These are phyloP conservation scores for Ormyrus labotus DNA, from an alignment of 2,888 invertebrate genomes.

Conservation along the genomic window DNA sequence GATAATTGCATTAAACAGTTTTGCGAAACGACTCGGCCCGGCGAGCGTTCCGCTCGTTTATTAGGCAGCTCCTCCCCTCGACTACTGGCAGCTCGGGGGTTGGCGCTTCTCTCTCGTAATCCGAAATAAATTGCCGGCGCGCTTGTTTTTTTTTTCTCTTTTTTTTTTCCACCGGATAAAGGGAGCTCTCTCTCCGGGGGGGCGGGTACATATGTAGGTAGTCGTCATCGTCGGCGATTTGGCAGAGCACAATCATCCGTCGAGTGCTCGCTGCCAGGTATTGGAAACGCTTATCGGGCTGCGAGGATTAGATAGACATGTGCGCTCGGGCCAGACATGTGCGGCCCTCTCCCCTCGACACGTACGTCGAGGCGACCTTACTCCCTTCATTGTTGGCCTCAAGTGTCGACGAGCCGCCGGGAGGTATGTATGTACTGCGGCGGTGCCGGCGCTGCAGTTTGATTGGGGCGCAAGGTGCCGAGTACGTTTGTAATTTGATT, in stretches of 20 bases:
- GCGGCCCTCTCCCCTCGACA: not conserved
- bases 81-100: not conserved
- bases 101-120: slow-evolving; percentile 52
- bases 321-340: not conserved
- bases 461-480: not conserved
- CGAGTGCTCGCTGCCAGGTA: not conserved
- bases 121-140: slow-evolving; percentile 61
- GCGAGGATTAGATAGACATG: slow-evolving; percentile 9
- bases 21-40: slow-evolving; percentile 59
- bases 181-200: not conserved
- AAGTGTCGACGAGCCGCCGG: not conserved
- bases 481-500: too few relatives aligned
- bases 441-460: not conserved
- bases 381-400: not conserved
- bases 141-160: slow-evolving; percentile 2
- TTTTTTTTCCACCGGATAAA: slow-evolving; percentile 6
- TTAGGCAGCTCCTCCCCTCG: slow-evolving; percentile 52
- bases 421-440: too few relatives aligned
- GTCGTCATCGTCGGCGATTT: slow-evolving; percentile 31
- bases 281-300: slow-evolving; percentile 21
- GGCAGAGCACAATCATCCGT: not conserved
- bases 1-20: slow-evolving; percentile 65
- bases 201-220: not conserved
- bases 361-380: not conserved
- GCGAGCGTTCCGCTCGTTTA: slow-evolving; percentile 47